These are phyloP conservation scores for Anneissia japonica DNA, from an alignment of 35 echinoderm and acorn worm genomes.

Conservation along the genomic window DNA sequence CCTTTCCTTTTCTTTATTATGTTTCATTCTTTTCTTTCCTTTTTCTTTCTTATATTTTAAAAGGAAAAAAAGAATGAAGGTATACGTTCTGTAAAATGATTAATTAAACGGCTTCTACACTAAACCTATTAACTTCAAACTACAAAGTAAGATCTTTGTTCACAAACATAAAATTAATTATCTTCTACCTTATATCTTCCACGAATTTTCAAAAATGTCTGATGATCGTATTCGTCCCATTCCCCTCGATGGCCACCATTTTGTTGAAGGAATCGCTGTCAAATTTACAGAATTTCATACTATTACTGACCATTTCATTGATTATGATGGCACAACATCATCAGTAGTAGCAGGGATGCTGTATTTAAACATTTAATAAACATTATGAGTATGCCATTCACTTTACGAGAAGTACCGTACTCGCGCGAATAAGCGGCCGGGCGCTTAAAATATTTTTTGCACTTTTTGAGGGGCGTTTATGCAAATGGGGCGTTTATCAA, in stretches of 20 bases:
- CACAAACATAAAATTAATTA: not conserved
- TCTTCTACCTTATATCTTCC: constrained; percentile 93
- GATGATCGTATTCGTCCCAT: constrained; percentile 99
- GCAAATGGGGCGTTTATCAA: no score
- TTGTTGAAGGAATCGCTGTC: constrained; percentile 81
- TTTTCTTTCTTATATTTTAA: not conserved
- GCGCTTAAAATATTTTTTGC: no score
- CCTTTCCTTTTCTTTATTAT: not conserved
- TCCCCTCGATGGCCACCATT: constrained; percentile 84
- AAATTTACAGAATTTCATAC: no score
- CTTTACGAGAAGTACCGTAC: no score
- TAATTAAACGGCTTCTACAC: not conserved
- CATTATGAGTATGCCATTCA: no score
- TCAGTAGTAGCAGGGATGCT: no score
- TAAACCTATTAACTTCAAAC: no score
- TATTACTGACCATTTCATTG: no score
- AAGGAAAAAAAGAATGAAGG: not conserved
- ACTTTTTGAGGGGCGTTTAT: no score
- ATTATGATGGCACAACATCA: no score
- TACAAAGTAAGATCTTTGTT: not conserved
- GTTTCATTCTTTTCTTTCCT: not conserved
- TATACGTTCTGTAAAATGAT: not conserved
- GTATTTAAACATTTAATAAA: no score
- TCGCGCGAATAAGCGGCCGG: no score
- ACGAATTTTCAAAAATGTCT: constrained; percentile 83